Evolutionary conservation across 2,888 invertebrate species (phyloP), one percentile per base, ranked within the genome.

Genomic region (Conomelus anceps): DNA sequence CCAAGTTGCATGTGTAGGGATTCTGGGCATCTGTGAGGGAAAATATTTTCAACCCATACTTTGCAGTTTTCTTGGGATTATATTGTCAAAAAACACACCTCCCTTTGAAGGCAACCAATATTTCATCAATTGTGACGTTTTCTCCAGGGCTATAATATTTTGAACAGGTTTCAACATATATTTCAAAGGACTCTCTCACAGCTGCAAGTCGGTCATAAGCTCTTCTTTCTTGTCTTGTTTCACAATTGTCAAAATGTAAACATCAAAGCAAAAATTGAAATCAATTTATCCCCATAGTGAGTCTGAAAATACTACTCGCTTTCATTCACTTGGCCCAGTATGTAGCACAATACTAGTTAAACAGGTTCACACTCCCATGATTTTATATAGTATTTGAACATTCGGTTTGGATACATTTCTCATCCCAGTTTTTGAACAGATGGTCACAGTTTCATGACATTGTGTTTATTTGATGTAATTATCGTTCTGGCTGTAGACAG

Each of bases 1-100:
- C 90, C 23, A 91, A 23, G n/a, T 91, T 91, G 63, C 20, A 89
- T 22, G 89, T 91, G 86, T 91, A 91, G 89, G 87, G 88, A 22
- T 26, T 89, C 84, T 87, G 88, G 26, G 90, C 87, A 87, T 89
- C 90, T 23, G 88, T 89, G 22, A 91, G 63, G 26, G 90, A 92
- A 0, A 92, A 93, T 86, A 91, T 90, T 90, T 92, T 91, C 6
- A 92, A 89, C 13, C 91, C 92, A 90, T 92, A 92, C 91, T 92
- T 92, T 20, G 91, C 91, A 23, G 92, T 92, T 90, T 92, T 92
- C 7, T 90, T 91, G n/a, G 92, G 91, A 13, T 92, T 92, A 89
- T 91, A 92, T 88, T 91, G 91, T 26, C 91, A 89, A 89, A 92
- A 92, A 24, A 88, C 90, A 89, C 91, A 92, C 88, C 91, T 89